Conservation (phyloP, 2,113 vertebrate genomes). For the Machaerirhynchus nigripectus region DNA sequence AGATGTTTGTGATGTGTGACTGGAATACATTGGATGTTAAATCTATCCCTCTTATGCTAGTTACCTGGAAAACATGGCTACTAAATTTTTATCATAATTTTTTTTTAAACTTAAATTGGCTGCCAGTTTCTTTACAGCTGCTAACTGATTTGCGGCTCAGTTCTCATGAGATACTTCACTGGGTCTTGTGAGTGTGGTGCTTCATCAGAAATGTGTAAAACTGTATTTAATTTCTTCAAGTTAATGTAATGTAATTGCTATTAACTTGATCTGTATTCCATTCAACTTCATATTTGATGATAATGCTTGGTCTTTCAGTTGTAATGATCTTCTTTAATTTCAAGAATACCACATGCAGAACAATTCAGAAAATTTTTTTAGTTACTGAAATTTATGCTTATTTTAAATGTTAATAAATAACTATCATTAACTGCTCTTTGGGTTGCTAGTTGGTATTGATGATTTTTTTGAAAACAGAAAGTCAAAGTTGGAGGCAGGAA, state of each 20-base stretch:
- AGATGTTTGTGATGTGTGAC: conserved; percentile 1
- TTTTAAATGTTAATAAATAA: conserved; percentile 63
- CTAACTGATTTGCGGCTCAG: not conserved
- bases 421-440: not conserved
- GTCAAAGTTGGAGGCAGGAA: not conserved
- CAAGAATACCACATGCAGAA: not conserved
- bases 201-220: conserved; percentile 11
- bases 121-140: not conserved
- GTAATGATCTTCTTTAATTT: not conserved
- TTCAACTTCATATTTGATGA: not conserved
- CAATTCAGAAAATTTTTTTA: not conserved
- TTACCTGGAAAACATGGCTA: not conserved
- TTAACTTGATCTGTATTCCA: conserved; percentile 48
- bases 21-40: not conserved
- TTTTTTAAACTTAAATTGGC: not conserved
- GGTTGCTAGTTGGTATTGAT: conserved; percentile 12
- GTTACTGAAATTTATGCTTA: conserved; percentile 24
- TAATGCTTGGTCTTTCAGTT: conserved; percentile 16
- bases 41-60: not conserved
- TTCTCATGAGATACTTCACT: conserved; percentile 33
- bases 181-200: conserved; percentile 39
- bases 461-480: not conserved
- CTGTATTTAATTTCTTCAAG: conserved; percentile 38
- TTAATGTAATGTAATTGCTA: conserved; percentile 32
- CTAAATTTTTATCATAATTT: not conserved